Evolutionary conservation across 2,797 vertebrate species (phyloP), one percentile per base, ranked within the genome.

Genomic region (Gallinago solitaria): DNA sequence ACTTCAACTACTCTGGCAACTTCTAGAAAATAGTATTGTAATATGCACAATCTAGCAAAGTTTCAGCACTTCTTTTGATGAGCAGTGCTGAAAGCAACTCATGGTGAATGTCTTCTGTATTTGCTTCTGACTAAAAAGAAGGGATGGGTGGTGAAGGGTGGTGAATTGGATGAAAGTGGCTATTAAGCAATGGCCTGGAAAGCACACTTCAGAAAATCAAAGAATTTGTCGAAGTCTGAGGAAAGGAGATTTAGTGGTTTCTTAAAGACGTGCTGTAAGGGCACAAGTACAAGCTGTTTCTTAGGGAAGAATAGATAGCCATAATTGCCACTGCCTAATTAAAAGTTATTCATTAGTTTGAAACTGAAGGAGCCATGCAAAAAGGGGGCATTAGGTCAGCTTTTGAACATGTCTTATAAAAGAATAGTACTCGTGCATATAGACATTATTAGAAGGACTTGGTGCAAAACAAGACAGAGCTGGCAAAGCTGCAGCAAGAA

Each of bases 271-370:
- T 73, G 59, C 47, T 82, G 16, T 81, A 90, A 94, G 63, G 70
- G 63, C 83, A 88, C 63, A 94, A 95, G 51, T 87, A 89, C 77
- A 92, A 56, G 35, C 80, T 82, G 54, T 94, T 93, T 91, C 65
- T 92, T 82, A 90, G 83, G 63, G 54, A 92, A 89, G 35, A 92
- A 92, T 63, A 94, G 83, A 89, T 93, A 82, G 20, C 59, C 69
- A 39, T 92, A 93, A 93, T 95, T 97, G 77, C 83, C 37, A 19
- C 70, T 92, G 77, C 86, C 93, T 95, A 96, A 94, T 94, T 96
- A 65, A 35, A 84, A 82, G 53, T 89, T 92, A 79, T 74, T 96
- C 80, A 92, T 89, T 95, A 94, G 88, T 37, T 43, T 91, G 59
- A 96, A 94, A 87, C 59, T 94, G 75, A 94, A 92, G 86, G 59